A percentile compares a stretch with the other conserved stretches of the same genome.
Evolutionary conservation across 2,113 vertebrate genomes (phyloP).

Genomic region (Chloroceryle aenea): DNA sequence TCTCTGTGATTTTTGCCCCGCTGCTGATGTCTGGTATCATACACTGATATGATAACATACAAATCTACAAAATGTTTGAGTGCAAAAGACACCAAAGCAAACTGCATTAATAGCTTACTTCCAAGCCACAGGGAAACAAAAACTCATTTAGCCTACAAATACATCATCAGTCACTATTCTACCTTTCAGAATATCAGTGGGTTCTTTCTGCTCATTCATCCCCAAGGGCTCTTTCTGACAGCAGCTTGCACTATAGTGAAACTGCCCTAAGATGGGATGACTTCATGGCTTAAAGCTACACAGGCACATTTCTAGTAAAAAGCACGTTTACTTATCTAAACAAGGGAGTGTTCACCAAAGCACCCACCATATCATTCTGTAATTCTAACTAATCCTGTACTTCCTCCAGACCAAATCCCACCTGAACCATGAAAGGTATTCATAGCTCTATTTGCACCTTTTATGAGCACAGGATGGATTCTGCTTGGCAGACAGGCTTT

Average conservation of each 20-base stretch:
- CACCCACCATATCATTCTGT: background rate
- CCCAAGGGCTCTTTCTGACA: slow-evolving; percentile 5
- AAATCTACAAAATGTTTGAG: background rate
- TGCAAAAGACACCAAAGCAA: background rate
- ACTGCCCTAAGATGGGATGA: background rate
- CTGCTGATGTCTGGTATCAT: too few species aligned
- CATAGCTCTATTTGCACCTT: background rate
- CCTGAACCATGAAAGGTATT: background rate
- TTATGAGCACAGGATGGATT: rapidly evolving
- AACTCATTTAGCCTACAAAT: slow-evolving; percentile 1
- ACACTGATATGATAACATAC: too few species aligned
- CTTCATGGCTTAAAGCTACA: background rate
- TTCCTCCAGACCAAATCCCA: background rate
- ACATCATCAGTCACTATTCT: background rate
- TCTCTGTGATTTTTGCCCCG: background rate
- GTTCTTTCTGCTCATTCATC: background rate
- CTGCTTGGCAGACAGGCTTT: background rate
- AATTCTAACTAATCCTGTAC: background rate
- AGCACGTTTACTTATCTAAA: background rate
- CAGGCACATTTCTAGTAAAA: background rate
- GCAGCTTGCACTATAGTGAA: background rate
- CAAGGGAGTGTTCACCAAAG: background rate
- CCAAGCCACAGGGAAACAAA: background rate
- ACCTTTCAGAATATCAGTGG: background rate
- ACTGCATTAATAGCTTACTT: slow-evolving; percentile 3